Base-by-base conservation (phyloP, 2,113 vertebrate genomes). In the Otus sunia region DNA sequence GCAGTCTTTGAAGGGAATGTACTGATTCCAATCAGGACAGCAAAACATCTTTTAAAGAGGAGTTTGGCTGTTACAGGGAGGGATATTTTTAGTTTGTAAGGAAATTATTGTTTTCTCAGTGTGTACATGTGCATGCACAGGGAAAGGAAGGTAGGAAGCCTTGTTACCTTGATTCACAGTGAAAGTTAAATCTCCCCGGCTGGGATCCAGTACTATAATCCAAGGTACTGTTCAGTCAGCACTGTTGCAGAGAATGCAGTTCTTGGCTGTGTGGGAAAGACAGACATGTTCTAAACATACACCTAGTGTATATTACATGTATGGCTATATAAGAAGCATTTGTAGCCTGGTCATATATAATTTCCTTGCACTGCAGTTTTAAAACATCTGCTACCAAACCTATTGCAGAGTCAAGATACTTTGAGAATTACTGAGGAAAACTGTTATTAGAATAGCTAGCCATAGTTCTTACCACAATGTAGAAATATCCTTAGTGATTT, bases 231-330 rank as follows among this genome's bases (percentile, higher is more conserved):
- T 32, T 74, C 7, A 25, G 43, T 25, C 26, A 37, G 53, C 41
- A 50, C 34, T 3, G 1, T 30, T 47, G 84, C 37, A 26, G 62
- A 25, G 23, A 55, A 26, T 23, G 37, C 55, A 58, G n/a, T 29
- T 80, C 32, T 37, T 26, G 50, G 26, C 39, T 80, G 30, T 11
- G 32, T 50, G 45, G 63, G 80, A 59, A 11, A 49, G 52, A 20
- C 13, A 27, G 43, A 43, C 1, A 0, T 1, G 0, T 39, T 63
- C 68, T 59, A 36, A 76, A 36, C 26, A 14, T 9, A 5, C 25
- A 15, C 3, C 3, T 25, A 2, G 36, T 16, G 3, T 20, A 25
- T 15, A 16, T 36, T 32, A 43, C 4, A 2, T 43, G 8, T 50
- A 18, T 43, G 27, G 39, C 43, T 52, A 1, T 23, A 17, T 15